These are phyloP conservation scores for Semotilus atromaculatus DNA, from an alignment of 2,797 vertebrate species.

Conservation along the genomic window DNA sequence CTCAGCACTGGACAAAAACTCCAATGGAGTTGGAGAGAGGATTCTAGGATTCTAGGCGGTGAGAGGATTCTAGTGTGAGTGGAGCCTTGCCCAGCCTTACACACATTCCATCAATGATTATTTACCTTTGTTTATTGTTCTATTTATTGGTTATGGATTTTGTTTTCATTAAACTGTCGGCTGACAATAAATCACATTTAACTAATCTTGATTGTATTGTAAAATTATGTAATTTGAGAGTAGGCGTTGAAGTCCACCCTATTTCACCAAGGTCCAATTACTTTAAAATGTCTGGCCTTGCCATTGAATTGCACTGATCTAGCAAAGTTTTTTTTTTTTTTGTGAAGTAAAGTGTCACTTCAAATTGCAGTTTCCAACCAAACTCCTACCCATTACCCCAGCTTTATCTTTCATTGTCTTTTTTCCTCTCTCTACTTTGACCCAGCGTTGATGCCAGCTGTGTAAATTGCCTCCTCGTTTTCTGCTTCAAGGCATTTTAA, in stretches of 20 bases:
- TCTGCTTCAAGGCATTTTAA: conserved; percentile 77
- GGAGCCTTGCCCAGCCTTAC: background rate
- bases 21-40: background rate
- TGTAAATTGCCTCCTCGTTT: conserved; percentile 77
- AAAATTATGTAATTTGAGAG: background rate
- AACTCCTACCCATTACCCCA: conserved; percentile 2
- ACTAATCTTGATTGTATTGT: background rate
- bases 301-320: background rate
- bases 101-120: background rate
- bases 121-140: background rate
- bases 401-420: conserved; percentile 32
- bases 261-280: background rate
- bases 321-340: background rate
- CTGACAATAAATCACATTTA: background rate
- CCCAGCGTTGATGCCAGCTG: conserved; percentile 28
- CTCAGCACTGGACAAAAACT: background rate
- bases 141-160: background rate
- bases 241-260: background rate
- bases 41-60: background rate
- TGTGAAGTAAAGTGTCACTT: background rate
- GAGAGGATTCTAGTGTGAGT: background rate
- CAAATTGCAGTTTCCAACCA: background rate
- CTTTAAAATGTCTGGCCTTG: background rate
- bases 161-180: background rate
- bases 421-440: background rate